Evolutionary conservation across 2,888 invertebrate species (phyloP).

Genomic region (Macrophya alboannulata): DNA sequence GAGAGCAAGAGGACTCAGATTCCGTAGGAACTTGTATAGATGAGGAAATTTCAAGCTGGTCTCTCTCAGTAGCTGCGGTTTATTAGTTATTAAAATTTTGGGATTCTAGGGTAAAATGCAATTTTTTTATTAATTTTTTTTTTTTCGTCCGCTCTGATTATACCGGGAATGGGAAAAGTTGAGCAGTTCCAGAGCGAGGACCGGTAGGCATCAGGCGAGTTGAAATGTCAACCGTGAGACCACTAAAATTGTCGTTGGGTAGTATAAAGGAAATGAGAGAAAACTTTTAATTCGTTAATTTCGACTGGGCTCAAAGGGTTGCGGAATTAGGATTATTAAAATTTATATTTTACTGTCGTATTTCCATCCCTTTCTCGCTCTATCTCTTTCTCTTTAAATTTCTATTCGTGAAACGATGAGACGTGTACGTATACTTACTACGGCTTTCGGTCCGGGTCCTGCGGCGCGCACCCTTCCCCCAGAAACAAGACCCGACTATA

Average conservation of each 20-base stretch:
- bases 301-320: conserved; percentile 77
- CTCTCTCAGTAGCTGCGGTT: neutral
- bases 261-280: conserved; percentile 69
- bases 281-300: conserved; percentile 80
- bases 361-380: neutral
- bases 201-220: conserved; percentile 68
- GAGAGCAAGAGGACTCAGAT: neutral
- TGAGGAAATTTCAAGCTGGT: neutral
- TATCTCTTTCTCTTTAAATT: neutral
- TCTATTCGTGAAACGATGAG: neutral
- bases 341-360: conserved; percentile 73
- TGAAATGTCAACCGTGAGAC: conserved; percentile 79
- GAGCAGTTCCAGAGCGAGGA: conserved; percentile 69
- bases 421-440: neutral
- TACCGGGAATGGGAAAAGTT: conserved; percentile 74
- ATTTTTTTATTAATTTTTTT: neutral
- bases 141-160: neutral
- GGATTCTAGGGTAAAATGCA: conserved; percentile 2
- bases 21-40: neutral
- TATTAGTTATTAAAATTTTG: conserved; percentile 29
- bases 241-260: conserved; percentile 66
- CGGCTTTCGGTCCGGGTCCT: neutral
- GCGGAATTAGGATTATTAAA: conserved; percentile 77
- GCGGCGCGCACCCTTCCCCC: neutral
- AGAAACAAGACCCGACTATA: conserved; percentile 52